Percentiles rank a stretch among this genome's conserved stretches.
Conservation (phyloP, 2,113 vertebrate species). For the Nestor notabilis region DNA sequence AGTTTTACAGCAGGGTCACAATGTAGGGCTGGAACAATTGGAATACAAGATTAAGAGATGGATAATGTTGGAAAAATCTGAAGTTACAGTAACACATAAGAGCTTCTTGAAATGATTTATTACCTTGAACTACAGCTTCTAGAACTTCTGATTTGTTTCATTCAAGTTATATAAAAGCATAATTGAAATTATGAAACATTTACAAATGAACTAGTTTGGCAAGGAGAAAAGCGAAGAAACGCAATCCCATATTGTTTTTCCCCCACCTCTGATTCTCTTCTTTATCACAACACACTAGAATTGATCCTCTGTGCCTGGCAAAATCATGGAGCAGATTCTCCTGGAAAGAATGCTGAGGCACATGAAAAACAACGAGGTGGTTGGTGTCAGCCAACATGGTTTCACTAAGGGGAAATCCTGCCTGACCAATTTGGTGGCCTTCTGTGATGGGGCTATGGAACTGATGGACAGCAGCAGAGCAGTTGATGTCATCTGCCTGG, state of each 20-base stretch:
- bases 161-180: slow-evolving; percentile 33
- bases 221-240: not conserved
- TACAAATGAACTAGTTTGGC: slow-evolving; percentile 36
- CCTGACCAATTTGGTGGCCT: too few species aligned
- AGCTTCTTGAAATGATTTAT: slow-evolving; percentile 40
- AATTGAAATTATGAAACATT: slow-evolving; percentile 48
- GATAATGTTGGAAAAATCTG: slow-evolving; percentile 17
- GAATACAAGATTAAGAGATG: not conserved
- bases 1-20: slow-evolving; percentile 10
- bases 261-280: not conserved
- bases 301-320: too few species aligned
- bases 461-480: too few species aligned
- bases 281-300: not conserved
- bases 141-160: slow-evolving; percentile 28
- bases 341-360: too few species aligned
- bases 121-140: slow-evolving; percentile 20
- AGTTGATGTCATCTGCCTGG: too few species aligned
- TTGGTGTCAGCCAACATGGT: too few species aligned
- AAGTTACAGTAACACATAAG: slow-evolving; percentile 32
- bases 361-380: too few species aligned
- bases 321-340: too few species aligned
- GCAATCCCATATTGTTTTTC: not conserved
- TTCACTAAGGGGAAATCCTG: too few species aligned
- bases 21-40: not conserved
- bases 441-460: too few species aligned